Base-by-base conservation (phyloP, 2,888 invertebrate genomes). In the Drosophila picticornis region DNA sequence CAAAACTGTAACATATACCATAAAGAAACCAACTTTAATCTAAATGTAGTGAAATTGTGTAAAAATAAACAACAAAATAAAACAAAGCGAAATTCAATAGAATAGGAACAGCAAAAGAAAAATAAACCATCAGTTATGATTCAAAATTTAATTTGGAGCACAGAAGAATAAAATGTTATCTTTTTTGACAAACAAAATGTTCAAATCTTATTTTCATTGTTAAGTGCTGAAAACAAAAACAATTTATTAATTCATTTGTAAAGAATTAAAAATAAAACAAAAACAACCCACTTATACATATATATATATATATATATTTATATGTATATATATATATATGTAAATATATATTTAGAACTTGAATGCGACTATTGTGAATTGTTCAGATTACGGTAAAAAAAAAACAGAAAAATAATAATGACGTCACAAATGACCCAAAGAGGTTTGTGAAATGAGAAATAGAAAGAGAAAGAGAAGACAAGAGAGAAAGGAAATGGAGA, bases 281-380 rank as follows among this genome's bases (percentile, higher is more conserved):
- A 43, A 22, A 38, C 11, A 22, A 13, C 1, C 13, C 11, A 32
- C 10, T 32, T 25, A 43, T 11, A 11, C 11, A 22, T 43, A 50
- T 34, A 34, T 13, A 13, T 34, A 6, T 13, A 2, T 50, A 22
- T 0, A 48, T 48, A 25, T 9, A 88, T 78, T 62, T 84, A 38
- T 7, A 38, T 7, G 19, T 48, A 48, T 16, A 16, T 25, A 25
- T 46, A 38, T 7, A 38, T 48, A 48, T 16, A 16, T 25, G 16
- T 46, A 25, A 4, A 50, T 50, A 27, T 10, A 88, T 79, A 64
- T 84, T 77, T 71, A 70, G 70, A 67, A 57, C 43, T 81, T 79
- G 67, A 46, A 25, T 83, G 84, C 88, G 89, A 84, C 91, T 91
- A 90, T 90, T 91, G 90, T 90, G 90, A 91, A 91, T 90, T 90